These are phyloP conservation scores for Datnioides undecimradiatus DNA, from an alignment of 2,113 vertebrate genomes.

Conservation along the genomic window DNA sequence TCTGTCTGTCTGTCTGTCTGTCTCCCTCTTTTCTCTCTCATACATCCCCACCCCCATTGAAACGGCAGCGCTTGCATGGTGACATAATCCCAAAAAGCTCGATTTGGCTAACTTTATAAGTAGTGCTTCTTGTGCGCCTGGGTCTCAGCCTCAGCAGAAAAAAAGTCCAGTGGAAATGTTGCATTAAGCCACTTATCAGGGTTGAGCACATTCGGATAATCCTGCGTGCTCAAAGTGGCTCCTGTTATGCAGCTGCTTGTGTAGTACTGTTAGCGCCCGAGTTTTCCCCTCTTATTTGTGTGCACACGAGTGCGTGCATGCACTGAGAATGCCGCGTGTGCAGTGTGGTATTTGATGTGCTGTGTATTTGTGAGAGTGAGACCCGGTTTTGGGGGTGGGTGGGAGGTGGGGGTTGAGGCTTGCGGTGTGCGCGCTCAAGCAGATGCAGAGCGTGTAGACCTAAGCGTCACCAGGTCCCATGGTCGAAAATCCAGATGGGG, in stretches of 20 bases:
- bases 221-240: constrained; percentile 81
- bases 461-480: constrained; percentile 48
- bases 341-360: constrained; percentile 35
- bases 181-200: constrained; percentile 87
- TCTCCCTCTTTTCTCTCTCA: constrained; percentile 34
- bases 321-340: constrained; percentile 29
- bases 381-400: constrained; percentile 24
- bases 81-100: constrained; percentile 84
- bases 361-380: constrained; percentile 36
- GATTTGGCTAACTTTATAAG: constrained; percentile 86
- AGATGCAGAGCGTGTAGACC: constrained; percentile 34
- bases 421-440: constrained; percentile 37
- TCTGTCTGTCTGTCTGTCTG: constrained; percentile 25
- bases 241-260: constrained; percentile 79
- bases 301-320: constrained; percentile 17
- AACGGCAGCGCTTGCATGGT: constrained; percentile 72
- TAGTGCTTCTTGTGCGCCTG: constrained; percentile 79
- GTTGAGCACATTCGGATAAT: constrained; percentile 86
- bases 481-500: constrained; percentile 53
- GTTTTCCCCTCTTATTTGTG: constrained; percentile 43
- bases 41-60: constrained; percentile 63
- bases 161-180: constrained; percentile 82
- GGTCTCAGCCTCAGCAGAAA: constrained; percentile 84
- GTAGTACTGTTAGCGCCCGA: constrained; percentile 66
- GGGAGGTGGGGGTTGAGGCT: too few species aligned